phyloP scores from a whole-genome alignment of 2,888 invertebrate genomes.

The Epinotia demarniana region DNA sequence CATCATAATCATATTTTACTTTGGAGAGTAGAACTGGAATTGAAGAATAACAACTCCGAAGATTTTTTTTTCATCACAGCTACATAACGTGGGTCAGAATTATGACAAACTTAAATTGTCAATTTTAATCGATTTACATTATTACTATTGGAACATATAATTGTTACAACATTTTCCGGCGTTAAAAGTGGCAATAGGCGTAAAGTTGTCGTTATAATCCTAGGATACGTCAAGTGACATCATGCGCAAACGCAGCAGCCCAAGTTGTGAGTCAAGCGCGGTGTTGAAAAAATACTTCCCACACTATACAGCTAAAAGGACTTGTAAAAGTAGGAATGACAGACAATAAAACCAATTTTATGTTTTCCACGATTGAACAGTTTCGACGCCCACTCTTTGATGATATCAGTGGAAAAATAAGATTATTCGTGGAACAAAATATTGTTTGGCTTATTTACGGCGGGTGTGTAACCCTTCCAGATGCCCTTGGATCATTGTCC shows the following conservation, averaged over 20 bases:
- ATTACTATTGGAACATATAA: neutral
- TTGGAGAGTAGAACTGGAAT: too few relatives aligned
- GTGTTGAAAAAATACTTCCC: conserved; percentile 7
- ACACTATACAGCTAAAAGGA: conserved; percentile 2
- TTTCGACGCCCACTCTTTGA: conserved; percentile 34
- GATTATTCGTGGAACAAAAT: neutral
- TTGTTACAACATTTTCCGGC: neutral
- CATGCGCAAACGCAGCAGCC: conserved; percentile 14
- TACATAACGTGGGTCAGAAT: too few relatives aligned
- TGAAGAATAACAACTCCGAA: too few relatives aligned
- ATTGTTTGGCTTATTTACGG: conserved; percentile 3
- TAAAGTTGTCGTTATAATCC: conserved; percentile 9
- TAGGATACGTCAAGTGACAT: conserved; percentile 30
- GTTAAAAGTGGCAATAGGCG: conserved; percentile 1
- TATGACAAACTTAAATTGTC: too few relatives aligned
- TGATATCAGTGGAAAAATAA: conserved; percentile 4
- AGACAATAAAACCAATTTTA: neutral
- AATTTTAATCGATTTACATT: too few relatives aligned
- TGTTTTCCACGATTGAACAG: neutral
- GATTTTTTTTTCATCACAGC: too few relatives aligned
- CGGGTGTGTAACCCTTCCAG: neutral
- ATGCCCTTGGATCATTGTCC: conserved; percentile 14
- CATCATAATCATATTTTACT: too few relatives aligned
- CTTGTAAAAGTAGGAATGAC: neutral
- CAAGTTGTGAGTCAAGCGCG: conserved; percentile 35